Evolutionary conservation across 2,888 invertebrate genomes (phyloP).

Genomic region (Cryptocephalus primarius): DNA sequence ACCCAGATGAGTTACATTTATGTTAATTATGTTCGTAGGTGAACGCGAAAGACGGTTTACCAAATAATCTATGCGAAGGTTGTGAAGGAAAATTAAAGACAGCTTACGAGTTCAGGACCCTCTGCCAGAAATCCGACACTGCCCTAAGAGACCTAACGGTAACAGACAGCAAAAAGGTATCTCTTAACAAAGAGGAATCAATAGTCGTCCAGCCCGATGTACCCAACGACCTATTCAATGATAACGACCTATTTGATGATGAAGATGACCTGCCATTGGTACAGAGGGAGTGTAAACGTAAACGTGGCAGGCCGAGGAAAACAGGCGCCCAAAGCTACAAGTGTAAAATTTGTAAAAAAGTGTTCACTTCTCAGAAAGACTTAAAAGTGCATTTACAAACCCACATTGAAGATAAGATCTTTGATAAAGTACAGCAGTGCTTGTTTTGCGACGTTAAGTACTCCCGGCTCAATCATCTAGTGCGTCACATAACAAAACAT

Average conservation of each 20-base stretch:
- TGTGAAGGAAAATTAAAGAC: constrained; percentile 32
- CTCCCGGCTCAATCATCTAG: constrained; percentile 29
- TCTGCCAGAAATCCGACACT: constrained; percentile 34
- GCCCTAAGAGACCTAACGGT: constrained; percentile 25
- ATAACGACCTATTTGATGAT: constrained; percentile 20
- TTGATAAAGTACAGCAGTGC: constrained; percentile 29
- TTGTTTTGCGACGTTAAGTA: constrained; percentile 31
- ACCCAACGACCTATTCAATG: constrained; percentile 15
- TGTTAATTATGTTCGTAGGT: constrained; percentile 20
- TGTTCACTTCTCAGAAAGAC: constrained; percentile 27
- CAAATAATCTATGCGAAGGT: constrained; percentile 28
- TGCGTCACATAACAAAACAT: constrained; percentile 30
- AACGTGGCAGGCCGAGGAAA: constrained; percentile 15
- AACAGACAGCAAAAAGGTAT: constrained; percentile 7
- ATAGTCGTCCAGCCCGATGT: constrained; percentile 25
- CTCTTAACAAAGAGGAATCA: background rate
- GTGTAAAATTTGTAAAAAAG: constrained; percentile 30
- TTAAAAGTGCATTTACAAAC: constrained; percentile 28
- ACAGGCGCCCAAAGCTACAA: constrained; percentile 5
- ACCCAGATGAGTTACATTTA: constrained; percentile 4
- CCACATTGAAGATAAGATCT: constrained; percentile 21
- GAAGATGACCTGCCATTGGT: constrained; percentile 20
- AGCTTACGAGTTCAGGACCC: constrained; percentile 34
- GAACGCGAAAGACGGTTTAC: constrained; percentile 31
- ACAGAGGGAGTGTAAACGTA: constrained; percentile 11